These are phyloP conservation scores for Alcis repandata DNA, from an alignment of 2,888 invertebrate genomes.

Conservation along the genomic window DNA sequence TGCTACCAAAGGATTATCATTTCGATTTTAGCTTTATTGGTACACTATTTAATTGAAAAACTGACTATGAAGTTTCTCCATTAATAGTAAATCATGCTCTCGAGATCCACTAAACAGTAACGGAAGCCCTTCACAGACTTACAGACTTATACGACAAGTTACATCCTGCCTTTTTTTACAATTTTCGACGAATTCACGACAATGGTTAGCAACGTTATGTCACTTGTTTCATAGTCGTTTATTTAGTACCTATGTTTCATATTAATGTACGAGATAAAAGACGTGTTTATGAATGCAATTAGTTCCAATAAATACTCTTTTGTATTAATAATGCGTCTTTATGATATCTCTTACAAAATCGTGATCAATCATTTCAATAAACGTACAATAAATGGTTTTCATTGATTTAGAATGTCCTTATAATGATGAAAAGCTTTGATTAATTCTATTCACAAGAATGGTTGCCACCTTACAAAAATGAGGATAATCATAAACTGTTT, in stretches of 20 bases:
- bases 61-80: too few relatives aligned
- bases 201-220: too few relatives aligned
- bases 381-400: not conserved
- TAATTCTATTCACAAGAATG: constrained; percentile 10
- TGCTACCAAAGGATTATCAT: not conserved
- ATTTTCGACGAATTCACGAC: too few relatives aligned
- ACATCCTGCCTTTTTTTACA: too few relatives aligned
- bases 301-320: not conserved
- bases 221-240: too few relatives aligned
- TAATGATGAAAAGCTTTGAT: constrained; percentile 1
- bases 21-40: not conserved
- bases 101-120: too few relatives aligned
- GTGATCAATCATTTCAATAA: not conserved
- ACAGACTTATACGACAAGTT: too few relatives aligned
- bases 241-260: too few relatives aligned
- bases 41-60: too few relatives aligned
- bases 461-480: constrained; percentile 11
- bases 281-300: not conserved
- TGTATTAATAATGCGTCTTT: not conserved
- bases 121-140: too few relatives aligned
- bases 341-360: not conserved
- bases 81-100: too few relatives aligned
- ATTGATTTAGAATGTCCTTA: not conserved
- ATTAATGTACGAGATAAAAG: too few relatives aligned
- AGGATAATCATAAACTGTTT: constrained; percentile 42